phyloP scores from a whole-genome alignment of 2,797 vertebrate species.

The Malurus splendens region DNA sequence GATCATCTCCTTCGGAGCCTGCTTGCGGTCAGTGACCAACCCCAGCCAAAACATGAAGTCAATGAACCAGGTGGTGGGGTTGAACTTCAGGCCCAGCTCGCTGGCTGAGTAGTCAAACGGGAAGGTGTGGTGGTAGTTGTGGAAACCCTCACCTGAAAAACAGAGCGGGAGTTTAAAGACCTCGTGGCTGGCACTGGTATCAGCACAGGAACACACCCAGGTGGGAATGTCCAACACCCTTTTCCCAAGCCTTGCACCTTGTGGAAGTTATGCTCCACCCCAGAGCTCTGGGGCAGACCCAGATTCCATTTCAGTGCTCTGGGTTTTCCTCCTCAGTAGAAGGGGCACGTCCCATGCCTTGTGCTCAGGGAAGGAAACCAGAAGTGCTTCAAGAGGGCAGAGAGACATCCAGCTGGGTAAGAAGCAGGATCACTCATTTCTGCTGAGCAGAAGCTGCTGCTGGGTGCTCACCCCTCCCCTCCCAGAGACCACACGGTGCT shows the following conservation, averaged over 20 bases:
- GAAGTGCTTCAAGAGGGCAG: not conserved
- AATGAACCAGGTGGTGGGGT: conserved; percentile 84
- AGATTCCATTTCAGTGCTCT: not conserved
- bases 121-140: conserved; percentile 81
- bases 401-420: rapidly evolving
- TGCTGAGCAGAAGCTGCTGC: not conserved
- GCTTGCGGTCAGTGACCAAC: conserved; percentile 74
- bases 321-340: not conserved
- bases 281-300: not conserved
- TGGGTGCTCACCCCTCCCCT: not conserved
- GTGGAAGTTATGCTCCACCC: not conserved
- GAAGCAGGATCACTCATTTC: not conserved
- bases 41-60: conserved; percentile 82
- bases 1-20: conserved; percentile 70
- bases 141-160: conserved; percentile 79
- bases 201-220: rapidly evolving
- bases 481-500: not conserved
- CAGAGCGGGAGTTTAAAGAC: not conserved
- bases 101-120: conserved; percentile 81
- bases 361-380: not conserved
- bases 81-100: conserved; percentile 78
- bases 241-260: not conserved
- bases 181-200: rapidly evolving
- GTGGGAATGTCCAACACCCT: not conserved
- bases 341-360: rapidly evolving